Evolutionary conservation across 2,888 invertebrate species (phyloP).

Genomic region (Mimas tiliae): DNA sequence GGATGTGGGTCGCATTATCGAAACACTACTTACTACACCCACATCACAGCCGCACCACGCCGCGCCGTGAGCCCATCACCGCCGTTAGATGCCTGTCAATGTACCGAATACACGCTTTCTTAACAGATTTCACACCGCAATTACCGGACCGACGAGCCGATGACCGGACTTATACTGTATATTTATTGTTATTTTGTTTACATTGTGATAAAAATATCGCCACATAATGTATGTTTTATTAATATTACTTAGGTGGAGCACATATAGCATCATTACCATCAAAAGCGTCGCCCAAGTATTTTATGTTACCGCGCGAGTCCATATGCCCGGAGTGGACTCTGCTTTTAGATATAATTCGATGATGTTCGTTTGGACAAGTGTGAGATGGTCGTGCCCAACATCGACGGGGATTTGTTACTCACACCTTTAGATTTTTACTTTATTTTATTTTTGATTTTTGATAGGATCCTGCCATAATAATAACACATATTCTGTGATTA

Average conservation of each 20-base stretch:
- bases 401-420: too few relatives aligned
- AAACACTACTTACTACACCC: constrained; percentile 12
- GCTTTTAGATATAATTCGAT: too few relatives aligned
- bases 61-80: neutral
- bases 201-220: neutral
- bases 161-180: neutral
- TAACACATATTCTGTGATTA: too few relatives aligned
- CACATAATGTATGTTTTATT: neutral
- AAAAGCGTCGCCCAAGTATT: too few relatives aligned
- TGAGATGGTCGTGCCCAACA: too few relatives aligned
- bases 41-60: constrained; percentile 15
- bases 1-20: neutral
- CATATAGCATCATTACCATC: too few relatives aligned
- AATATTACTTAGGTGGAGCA: neutral
- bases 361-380: too few relatives aligned
- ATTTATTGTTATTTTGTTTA: neutral
- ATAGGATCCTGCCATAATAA: too few relatives aligned
- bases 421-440: too few relatives aligned
- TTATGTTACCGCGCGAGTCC: too few relatives aligned
- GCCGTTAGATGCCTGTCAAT: constrained; percentile 4
- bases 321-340: too few relatives aligned
- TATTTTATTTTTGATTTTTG: too few relatives aligned
- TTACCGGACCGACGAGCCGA: neutral
- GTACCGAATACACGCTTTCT: neutral
- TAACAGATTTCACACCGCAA: neutral